Evolutionary conservation across 2,888 invertebrate species (phyloP).

Genomic region (Stenodera caucasica): DNA sequence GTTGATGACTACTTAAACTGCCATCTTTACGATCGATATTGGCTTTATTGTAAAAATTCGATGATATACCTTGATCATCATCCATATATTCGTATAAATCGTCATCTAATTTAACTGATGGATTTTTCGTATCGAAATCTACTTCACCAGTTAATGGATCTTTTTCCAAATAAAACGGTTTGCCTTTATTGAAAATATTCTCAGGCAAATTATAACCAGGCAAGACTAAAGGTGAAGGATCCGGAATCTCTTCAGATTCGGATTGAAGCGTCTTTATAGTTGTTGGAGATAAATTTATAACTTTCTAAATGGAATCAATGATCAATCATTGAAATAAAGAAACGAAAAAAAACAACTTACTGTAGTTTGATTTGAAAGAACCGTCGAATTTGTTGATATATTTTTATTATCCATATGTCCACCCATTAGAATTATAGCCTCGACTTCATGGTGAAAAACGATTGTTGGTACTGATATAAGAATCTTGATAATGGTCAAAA

Average conservation of each 20-base stretch:
- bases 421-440: slow-evolving; percentile 47
- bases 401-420: slow-evolving; percentile 45
- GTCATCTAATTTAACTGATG: slow-evolving; percentile 49
- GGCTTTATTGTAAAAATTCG: slow-evolving; percentile 50
- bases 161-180: slow-evolving; percentile 70
- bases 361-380: slow-evolving; percentile 22
- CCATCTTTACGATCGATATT: slow-evolving; percentile 57
- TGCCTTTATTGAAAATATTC: slow-evolving; percentile 68
- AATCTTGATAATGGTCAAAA: slow-evolving; percentile 51
- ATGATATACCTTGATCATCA: slow-evolving; percentile 40
- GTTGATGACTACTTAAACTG: slow-evolving; percentile 52
- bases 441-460: slow-evolving; percentile 31
- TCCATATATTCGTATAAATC: slow-evolving; percentile 47
- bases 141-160: slow-evolving; percentile 69
- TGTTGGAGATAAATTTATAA: not conserved
- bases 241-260: slow-evolving; percentile 50
- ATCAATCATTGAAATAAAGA: not conserved
- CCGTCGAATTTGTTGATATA: slow-evolving; percentile 24
- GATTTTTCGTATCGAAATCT: slow-evolving; percentile 62
- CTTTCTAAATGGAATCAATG: not conserved
- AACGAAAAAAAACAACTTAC: slow-evolving; percentile 20
- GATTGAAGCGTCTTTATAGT: not conserved
- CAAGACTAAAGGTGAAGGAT: slow-evolving; percentile 52
- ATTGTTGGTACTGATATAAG: slow-evolving; percentile 49
- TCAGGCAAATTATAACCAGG: slow-evolving; percentile 58